Conservation (phyloP, 1,140 invertebrate genomes). For the Drosophila truncata region DNA sequence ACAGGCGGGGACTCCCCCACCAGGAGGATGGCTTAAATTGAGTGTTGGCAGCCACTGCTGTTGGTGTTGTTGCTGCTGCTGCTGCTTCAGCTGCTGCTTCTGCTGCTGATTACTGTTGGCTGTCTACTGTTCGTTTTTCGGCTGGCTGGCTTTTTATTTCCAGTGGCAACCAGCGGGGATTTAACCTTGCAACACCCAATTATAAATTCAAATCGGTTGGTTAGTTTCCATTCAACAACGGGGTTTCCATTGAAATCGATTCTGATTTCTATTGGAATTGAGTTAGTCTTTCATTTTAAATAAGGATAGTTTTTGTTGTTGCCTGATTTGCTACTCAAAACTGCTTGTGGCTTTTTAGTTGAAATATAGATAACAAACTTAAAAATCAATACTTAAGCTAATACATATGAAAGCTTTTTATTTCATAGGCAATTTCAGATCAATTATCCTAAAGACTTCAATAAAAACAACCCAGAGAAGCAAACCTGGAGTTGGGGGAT, state of each 20-base stretch:
- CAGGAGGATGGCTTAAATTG: constrained; percentile 25
- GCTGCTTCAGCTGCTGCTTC: constrained; percentile 4
- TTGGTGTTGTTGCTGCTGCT: not conserved
- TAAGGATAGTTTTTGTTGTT: not conserved
- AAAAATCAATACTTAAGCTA: too few relatives aligned
- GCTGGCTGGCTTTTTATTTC: constrained; percentile 15
- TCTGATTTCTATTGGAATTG: not conserved
- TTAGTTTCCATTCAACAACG: constrained; percentile 16
- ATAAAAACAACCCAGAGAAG: not conserved
- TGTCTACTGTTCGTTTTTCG: constrained; percentile 8
- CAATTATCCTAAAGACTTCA: not conserved
- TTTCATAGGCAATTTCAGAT: not conserved
- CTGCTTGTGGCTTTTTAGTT: too few relatives aligned
- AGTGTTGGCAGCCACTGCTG: constrained; percentile 17
- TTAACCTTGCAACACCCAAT: constrained; percentile 39
- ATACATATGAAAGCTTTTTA: not conserved
- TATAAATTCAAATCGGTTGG: constrained; percentile 22
- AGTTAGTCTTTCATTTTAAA: not conserved
- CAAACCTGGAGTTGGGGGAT: constrained; percentile 6
- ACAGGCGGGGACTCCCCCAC: constrained; percentile 10
- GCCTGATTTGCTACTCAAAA: not conserved
- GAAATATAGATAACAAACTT: not conserved
- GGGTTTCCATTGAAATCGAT: constrained; percentile 17
- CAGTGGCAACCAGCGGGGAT: constrained; percentile 14
- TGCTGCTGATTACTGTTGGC: constrained; percentile 24